These are phyloP conservation scores for Nomada hirtipes DNA, from an alignment of 2,888 invertebrate species.

Conservation along the genomic window DNA sequence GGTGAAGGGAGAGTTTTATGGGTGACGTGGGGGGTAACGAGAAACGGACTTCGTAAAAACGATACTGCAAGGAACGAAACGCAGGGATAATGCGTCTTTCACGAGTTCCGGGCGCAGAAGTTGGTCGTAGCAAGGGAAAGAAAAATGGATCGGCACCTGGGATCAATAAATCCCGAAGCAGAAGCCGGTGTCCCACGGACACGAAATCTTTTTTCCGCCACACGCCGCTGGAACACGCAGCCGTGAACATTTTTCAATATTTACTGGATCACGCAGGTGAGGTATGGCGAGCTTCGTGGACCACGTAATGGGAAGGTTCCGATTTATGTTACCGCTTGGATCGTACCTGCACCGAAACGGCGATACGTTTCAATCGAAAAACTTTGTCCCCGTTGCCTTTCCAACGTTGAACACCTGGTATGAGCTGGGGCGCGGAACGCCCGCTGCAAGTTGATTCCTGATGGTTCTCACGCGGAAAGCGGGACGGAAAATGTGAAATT, in stretches of 20 bases:
- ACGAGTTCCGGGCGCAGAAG: not conserved
- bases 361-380: conserved; percentile 12
- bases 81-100: conserved; percentile 22
- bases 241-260: conserved; percentile 61
- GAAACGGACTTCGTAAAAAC: not conserved
- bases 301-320: conserved; percentile 17
- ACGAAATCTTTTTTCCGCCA: conserved; percentile 7
- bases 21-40: not conserved
- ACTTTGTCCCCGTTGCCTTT: conserved; percentile 19
- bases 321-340: conserved; percentile 26
- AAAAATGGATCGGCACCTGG: conserved; percentile 55
- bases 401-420: not conserved
- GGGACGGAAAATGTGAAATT: not conserved
- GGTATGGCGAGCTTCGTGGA: conserved; percentile 15
- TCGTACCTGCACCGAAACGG: conserved; percentile 1
- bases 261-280: conserved; percentile 33
- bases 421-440: not conserved
- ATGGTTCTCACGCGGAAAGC: conserved; percentile 2
- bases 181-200: conserved; percentile 25
- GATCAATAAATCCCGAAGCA: conserved; percentile 59
- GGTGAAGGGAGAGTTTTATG: conserved; percentile 19
- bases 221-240: not conserved
- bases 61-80: conserved; percentile 6
- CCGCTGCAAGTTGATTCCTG: conserved; percentile 30
- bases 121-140: conserved; percentile 36